phyloP scores from a whole-genome alignment of 2,888 invertebrate species.

The Xestoiulus laeticollis region DNA sequence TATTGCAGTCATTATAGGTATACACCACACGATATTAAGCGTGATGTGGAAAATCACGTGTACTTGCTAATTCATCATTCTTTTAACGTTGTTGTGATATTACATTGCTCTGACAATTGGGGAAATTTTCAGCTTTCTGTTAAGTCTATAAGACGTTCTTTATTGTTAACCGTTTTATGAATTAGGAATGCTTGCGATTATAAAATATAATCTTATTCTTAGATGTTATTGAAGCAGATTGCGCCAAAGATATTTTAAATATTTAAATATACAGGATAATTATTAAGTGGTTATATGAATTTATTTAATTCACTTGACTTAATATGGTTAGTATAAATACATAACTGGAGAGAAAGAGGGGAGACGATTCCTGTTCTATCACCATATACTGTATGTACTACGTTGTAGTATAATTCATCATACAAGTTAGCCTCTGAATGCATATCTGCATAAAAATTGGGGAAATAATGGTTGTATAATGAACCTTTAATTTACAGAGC shows the following conservation, averaged over 20 bases:
- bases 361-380: too few species aligned
- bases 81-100: slow-evolving; percentile 14
- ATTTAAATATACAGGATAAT: too few species aligned
- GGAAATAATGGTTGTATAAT: too few species aligned
- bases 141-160: background rate
- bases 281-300: too few species aligned
- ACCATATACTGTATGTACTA: background rate
- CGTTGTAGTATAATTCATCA: background rate
- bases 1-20: slow-evolving; percentile 13
- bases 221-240: too few species aligned
- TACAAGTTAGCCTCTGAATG: background rate
- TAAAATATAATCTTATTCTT: too few species aligned
- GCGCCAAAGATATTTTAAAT: too few species aligned
- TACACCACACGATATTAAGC: background rate
- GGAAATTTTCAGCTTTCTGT: background rate
- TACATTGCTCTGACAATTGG: background rate
- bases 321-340: too few species aligned
- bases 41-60: slow-evolving; percentile 15
- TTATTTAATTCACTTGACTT: too few species aligned
- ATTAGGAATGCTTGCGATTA: background rate
- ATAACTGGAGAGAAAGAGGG: too few species aligned
- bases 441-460: background rate
- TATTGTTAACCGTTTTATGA: background rate
- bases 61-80: slow-evolving; percentile 21
- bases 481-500: too few species aligned